Evolutionary conservation across 2,113 vertebrate species (phyloP).

Genomic region (Pterocles orientalis): DNA sequence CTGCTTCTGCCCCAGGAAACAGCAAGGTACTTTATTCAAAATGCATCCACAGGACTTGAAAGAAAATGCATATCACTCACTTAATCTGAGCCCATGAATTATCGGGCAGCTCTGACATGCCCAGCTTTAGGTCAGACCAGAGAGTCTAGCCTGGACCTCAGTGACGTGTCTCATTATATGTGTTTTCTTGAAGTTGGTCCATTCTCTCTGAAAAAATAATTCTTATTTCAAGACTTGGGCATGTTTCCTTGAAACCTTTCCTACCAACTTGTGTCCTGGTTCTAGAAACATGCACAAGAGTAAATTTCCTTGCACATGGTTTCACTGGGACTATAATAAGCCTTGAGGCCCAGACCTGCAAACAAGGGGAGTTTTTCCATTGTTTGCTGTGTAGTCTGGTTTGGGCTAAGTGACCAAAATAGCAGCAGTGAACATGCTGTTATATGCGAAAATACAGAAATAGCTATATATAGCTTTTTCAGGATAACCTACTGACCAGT

Average conservation of each 20-base stretch:
- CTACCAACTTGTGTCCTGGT: not conserved
- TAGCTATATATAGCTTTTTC: conserved; percentile 16
- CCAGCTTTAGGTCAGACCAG: not conserved
- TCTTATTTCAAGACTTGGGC: not conserved
- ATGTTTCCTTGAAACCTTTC: not conserved
- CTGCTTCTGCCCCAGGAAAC: not conserved
- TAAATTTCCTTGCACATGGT: not conserved
- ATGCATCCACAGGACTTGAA: not conserved
- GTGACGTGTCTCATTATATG: not conserved
- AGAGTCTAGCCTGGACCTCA: not conserved
- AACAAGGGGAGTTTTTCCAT: not conserved
- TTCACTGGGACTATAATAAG: not conserved
- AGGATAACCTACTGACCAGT: conserved; percentile 24
- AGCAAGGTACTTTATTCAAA: not conserved
- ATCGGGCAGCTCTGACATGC: not conserved
- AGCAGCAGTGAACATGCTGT: not conserved
- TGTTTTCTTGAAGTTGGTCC: not conserved
- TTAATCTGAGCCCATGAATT: not conserved
- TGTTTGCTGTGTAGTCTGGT: not conserved
- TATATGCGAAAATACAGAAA: not conserved
- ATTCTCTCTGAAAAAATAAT: not conserved
- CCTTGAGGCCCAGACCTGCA: not conserved
- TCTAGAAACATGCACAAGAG: not conserved
- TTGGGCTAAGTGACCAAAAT: not conserved
- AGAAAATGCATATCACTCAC: not conserved